phyloP scores from a whole-genome alignment of 2,797 vertebrate genomes.

The Lithobates sylvaticus region DNA sequence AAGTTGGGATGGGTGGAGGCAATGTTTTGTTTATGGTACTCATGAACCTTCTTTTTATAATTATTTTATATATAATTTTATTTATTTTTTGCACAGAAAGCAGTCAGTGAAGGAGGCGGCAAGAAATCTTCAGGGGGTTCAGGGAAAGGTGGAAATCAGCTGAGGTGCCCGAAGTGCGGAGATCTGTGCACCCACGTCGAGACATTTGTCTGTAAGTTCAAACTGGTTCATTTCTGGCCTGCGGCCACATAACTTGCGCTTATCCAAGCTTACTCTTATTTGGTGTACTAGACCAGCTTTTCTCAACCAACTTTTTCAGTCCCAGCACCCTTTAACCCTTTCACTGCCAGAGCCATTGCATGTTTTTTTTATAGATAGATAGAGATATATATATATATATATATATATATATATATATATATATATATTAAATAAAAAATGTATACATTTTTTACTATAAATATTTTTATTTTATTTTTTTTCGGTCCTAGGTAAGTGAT shows the following conservation, averaged over 20 bases:
- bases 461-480: too few species aligned
- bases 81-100: constrained; percentile 79
- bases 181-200: constrained; percentile 97
- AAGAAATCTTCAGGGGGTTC: constrained; percentile 87
- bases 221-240: not conserved
- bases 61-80: too few species aligned
- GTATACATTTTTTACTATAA: too few species aligned
- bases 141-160: constrained; percentile 94
- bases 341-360: too few species aligned
- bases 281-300: not conserved
- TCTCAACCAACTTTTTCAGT: too few species aligned
- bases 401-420: too few species aligned
- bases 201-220: constrained; percentile 96
- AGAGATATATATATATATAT: too few species aligned
- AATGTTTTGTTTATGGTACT: not conserved
- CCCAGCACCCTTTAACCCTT: too few species aligned
- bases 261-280: not conserved
- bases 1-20: not conserved
- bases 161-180: constrained; percentile 96
- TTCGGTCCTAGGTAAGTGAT: too few species aligned
- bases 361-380: too few species aligned
- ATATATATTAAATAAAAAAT: too few species aligned
- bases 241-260: not conserved
- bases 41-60: too few species aligned
- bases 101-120: constrained; percentile 79